Evolutionary conservation across 35 echinoderm and acorn worm genomes (phyloP).

Genomic region (Lytechinus variegatus): DNA sequence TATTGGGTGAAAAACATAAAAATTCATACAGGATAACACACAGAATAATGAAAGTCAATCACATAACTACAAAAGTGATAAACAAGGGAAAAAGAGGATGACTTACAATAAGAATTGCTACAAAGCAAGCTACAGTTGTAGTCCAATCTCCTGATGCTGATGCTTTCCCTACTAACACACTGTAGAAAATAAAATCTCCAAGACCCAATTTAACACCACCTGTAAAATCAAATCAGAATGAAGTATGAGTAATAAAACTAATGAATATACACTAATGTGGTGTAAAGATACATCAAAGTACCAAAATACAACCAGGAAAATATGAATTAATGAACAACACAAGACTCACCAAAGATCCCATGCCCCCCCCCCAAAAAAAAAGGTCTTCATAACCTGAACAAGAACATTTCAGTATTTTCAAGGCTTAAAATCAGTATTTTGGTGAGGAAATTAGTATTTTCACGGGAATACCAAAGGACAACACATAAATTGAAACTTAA

Average conservation of each 20-base stretch:
- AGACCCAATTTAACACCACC: slow-evolving; percentile 97
- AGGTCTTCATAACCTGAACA: no score
- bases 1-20: not conserved
- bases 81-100: not conserved
- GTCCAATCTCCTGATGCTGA: slow-evolving; percentile 91
- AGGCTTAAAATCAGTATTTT: no score
- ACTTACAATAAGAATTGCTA: slow-evolving; percentile 98
- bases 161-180: slow-evolving; percentile 95
- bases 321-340: not conserved
- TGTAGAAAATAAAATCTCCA: slow-evolving; percentile 99
- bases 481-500: no score
- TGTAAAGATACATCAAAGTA: no score
- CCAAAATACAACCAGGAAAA: no score
- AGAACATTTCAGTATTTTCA: no score
- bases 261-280: no score
- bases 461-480: no score
- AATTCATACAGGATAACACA: no score
- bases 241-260: not conserved
- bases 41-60: no score
- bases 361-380: no score
- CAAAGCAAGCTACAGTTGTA: slow-evolving; percentile 95
- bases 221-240: not conserved
- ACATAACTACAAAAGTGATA: not conserved
- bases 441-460: no score
- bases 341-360: not conserved